A percentile compares a stretch with the other conserved stretches of the same genome.
Conservation (phyloP, 1,140 invertebrate genomes). For the Drosophila seguyi region DNA sequence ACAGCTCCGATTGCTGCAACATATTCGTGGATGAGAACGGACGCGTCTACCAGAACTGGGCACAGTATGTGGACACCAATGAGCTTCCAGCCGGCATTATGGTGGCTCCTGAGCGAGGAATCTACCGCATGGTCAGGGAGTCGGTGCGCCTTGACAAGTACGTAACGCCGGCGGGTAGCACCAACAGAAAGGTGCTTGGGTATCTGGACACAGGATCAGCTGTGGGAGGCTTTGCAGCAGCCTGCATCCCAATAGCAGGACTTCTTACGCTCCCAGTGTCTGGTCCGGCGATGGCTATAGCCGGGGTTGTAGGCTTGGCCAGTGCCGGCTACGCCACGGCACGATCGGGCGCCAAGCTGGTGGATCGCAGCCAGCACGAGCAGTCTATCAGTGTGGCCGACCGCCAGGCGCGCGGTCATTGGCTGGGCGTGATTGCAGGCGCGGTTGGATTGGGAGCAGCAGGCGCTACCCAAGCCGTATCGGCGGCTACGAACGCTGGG, state of each 20-base stretch:
- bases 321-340: conserved; percentile 59
- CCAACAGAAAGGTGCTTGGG: conserved; percentile 21
- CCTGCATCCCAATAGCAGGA: conserved; percentile 50
- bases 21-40: conserved; percentile 76
- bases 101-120: conserved; percentile 63
- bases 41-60: conserved; percentile 78
- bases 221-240: conserved; percentile 66
- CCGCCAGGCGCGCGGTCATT: conserved; percentile 60
- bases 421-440: conserved; percentile 63
- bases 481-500: conserved; percentile 57
- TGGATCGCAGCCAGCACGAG: conserved; percentile 71
- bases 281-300: conserved; percentile 56
- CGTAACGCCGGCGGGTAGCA: conserved; percentile 45
- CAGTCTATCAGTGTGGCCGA: conserved; percentile 68
- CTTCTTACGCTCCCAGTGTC: conserved; percentile 52
- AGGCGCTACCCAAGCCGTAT: conserved; percentile 64
- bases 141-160: conserved; percentile 49
- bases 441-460: conserved; percentile 64
- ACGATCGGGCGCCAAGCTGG: conserved; percentile 51
- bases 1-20: conserved; percentile 71
- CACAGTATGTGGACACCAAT: conserved; percentile 61
- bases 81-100: conserved; percentile 65
- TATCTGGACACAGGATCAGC: conserved; percentile 48
- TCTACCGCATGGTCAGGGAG: conserved; percentile 41
- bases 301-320: conserved; percentile 51